Evolutionary conservation across 2,888 invertebrate genomes (phyloP).

Genomic region (Drosophila atripex): DNA sequence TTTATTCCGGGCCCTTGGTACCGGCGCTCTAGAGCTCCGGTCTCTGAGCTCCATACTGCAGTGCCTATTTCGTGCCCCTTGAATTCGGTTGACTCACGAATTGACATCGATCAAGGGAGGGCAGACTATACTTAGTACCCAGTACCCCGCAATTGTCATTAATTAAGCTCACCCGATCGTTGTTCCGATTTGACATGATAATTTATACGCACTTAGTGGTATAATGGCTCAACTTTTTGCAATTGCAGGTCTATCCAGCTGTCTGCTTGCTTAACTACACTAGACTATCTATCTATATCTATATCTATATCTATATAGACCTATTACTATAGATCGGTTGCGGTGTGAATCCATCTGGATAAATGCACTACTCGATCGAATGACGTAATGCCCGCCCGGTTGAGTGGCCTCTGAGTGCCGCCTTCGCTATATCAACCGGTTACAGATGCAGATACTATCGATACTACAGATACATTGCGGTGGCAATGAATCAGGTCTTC

Average conservation of each 20-base stretch:
- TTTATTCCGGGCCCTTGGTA: constrained; percentile 29
- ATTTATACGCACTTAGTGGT: constrained; percentile 54
- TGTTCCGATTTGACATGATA: constrained; percentile 62
- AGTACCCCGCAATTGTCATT: constrained; percentile 58
- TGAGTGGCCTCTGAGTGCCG: constrained; percentile 41
- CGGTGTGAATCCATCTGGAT: constrained; percentile 39
- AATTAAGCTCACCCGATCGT: constrained; percentile 68
- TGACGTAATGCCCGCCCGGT: constrained; percentile 35
- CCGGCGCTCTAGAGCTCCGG: background rate
- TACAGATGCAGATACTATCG: background rate
- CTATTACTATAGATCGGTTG: background rate
- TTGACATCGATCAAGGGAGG: constrained; percentile 72
- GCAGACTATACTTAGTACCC: constrained; percentile 30
- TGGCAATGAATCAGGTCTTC: too few species aligned
- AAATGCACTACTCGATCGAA: constrained; percentile 28
- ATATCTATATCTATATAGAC: background rate
- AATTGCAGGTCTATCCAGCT: background rate
- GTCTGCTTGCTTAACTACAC: constrained; percentile 25
- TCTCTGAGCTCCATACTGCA: background rate
- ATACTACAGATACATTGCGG: too few species aligned
- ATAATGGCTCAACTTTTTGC: too few species aligned
- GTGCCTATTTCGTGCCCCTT: too few species aligned
- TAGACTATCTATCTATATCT: too few species aligned
- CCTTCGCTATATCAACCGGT: constrained; percentile 37
- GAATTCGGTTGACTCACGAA: constrained; percentile 55